A percentile compares a stretch with the other conserved stretches of the same genome.
Evolutionary conservation across 2,113 vertebrate species (phyloP).

Genomic region (Seriola quinqueradiata): DNA sequence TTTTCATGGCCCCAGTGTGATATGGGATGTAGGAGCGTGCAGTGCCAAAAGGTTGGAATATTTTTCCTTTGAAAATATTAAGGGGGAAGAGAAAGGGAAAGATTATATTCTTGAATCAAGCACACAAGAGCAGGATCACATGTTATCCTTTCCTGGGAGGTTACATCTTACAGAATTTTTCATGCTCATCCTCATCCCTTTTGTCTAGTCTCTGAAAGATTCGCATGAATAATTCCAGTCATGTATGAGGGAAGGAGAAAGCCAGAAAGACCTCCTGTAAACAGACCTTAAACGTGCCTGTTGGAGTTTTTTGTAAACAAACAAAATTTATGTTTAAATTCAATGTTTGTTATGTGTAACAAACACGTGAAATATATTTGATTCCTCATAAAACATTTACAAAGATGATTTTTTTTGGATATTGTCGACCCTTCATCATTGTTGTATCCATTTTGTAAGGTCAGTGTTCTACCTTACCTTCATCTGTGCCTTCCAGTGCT

Average conservation of each 20-base stretch:
- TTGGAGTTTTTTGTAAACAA: not conserved
- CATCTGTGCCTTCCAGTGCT: no score
- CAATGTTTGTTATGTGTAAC: no score
- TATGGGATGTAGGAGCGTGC: not conserved
- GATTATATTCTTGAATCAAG: not conserved
- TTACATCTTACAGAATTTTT: slow-evolving; percentile 10
- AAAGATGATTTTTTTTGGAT: not conserved
- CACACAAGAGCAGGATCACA: not conserved
- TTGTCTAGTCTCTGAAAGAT: not conserved
- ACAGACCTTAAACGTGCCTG: not conserved
- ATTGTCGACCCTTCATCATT: not conserved
- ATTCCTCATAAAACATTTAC: no score
- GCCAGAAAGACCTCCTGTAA: not conserved
- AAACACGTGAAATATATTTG: not conserved
- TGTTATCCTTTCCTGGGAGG: slow-evolving; percentile 6
- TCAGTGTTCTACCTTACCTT: no score
- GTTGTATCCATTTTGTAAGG: no score
- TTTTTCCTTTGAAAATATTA: not conserved
- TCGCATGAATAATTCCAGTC: not conserved
- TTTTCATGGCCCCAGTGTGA: slow-evolving; percentile 30
- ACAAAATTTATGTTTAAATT: not conserved
- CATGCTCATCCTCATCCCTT: not conserved
- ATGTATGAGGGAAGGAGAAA: not conserved
- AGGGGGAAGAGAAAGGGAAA: not conserved
- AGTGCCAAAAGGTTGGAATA: not conserved